Conservation (phyloP, 2,888 invertebrate genomes). For the Macrosiphum euphorbiae region DNA sequence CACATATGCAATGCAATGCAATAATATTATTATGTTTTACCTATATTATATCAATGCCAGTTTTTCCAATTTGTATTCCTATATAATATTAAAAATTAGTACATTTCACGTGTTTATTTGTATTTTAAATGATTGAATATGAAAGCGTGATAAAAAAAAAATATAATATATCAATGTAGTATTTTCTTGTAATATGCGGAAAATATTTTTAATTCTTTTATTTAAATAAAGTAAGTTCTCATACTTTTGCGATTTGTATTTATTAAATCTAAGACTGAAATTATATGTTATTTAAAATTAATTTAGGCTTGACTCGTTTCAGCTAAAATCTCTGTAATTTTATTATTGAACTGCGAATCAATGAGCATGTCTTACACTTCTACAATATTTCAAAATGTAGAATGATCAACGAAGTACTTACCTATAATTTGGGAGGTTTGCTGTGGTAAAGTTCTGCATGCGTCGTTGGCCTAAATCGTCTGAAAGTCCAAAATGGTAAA, state of each 20-base stretch:
- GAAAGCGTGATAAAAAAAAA: neutral
- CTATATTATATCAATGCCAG: neutral
- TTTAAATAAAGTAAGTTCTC: neutral
- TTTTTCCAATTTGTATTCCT: neutral
- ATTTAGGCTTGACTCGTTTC: neutral
- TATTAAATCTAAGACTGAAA: neutral
- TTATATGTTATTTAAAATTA: neutral
- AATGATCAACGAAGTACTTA: neutral
- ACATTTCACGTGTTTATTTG: neutral
- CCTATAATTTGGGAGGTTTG: neutral
- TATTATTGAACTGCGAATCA: neutral
- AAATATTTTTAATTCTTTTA: neutral
- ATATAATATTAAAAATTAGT: neutral
- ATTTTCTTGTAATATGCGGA: neutral
- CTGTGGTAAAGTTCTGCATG: neutral
- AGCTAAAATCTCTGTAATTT: neutral
- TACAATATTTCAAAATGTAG: neutral
- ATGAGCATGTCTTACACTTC: neutral
- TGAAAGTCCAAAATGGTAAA: too few relatives aligned
- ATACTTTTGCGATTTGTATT: neutral
- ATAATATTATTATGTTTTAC: neutral
- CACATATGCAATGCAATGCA: neutral
- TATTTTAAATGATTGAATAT: neutral
- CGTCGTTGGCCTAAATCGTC: too few relatives aligned
- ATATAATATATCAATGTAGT: neutral